Evolutionary conservation across 1,140 invertebrate genomes (phyloP), one percentile per base, ranked within the genome.

Genomic region (Ostrea denselamellosa): DNA sequence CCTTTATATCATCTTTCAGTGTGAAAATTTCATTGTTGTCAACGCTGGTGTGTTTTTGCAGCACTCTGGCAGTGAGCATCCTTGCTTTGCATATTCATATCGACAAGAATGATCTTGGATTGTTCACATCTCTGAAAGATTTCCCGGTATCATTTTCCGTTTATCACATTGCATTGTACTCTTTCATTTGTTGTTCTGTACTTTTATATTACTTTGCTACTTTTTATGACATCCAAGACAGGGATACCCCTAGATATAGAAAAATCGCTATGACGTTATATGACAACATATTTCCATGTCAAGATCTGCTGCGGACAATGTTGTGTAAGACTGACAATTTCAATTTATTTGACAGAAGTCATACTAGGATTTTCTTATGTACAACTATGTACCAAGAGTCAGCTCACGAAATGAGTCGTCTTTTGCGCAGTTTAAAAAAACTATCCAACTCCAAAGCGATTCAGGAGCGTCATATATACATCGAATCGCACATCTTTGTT

Each of bases 401-500:
- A 0, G 83, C 90, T 44, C 58, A 85, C 8, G 92, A 93, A 89
- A 93, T 93, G 92, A 90, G 90, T 34, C 52, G 92, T 58, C 90
- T 92, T 25, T 83, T 93, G 8, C 25, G 58, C 44, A 93, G 92
- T 54, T 77, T 93, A 8, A 87, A 91, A 77, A 88, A 88, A 8
- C 28, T 90, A 12, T 91, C 91, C 12, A 58, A 54, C 4, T 89
- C 90, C 34, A 85, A 90, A 44, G 56, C 88, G 53, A 85, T 91
- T 0, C 82, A 85, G 19, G 51, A 85, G 12, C 51, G 85, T 12
- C 86, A 90, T 53, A 82, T 92, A 14, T 58, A 87, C 8, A 54
- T 93, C 0, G 92, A 93, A 83, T 90, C 92, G 3, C 93, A 93
- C 77, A 90, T 93, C 19, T 93, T 93, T 68, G 86, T 93, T 65